Percentiles rank a stretch among this genome's conserved stretches.
Evolutionary conservation across 2,888 invertebrate species (phyloP).

Genomic region (Anthophora plumipes): DNA sequence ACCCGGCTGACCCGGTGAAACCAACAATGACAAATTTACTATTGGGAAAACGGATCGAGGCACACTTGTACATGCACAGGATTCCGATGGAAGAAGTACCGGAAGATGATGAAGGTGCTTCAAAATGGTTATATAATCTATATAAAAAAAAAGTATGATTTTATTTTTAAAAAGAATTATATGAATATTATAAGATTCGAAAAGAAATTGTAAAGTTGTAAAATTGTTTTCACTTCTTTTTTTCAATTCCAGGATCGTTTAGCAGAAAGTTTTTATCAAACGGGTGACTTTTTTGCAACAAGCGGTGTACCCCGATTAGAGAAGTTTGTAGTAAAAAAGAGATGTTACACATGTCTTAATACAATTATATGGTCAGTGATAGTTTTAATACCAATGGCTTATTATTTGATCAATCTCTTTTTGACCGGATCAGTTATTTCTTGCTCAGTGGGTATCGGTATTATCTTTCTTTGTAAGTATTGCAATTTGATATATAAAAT

Average conservation of each 20-base stretch:
- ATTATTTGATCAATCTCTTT: constrained; percentile 88
- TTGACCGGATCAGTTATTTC: constrained; percentile 90
- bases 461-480: constrained; percentile 92
- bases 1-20: constrained; percentile 87
- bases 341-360: constrained; percentile 90
- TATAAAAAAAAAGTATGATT: constrained; percentile 91
- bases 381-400: constrained; percentile 90
- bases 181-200: background rate
- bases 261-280: constrained; percentile 90
- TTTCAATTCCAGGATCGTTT: constrained; percentile 87
- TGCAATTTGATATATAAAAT: background rate
- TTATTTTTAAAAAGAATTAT: background rate
- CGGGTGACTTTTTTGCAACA: constrained; percentile 92
- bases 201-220: background rate
- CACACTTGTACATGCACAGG: constrained; percentile 92
- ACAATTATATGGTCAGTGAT: constrained; percentile 89
- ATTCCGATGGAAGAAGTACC: constrained; percentile 93
- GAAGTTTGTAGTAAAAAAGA: constrained; percentile 86
- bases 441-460: constrained; percentile 89
- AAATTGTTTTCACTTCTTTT: background rate
- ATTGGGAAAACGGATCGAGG: constrained; percentile 90
- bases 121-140: constrained; percentile 92
- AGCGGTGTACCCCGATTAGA: constrained; percentile 90
- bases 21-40: constrained; percentile 93
- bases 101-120: constrained; percentile 90